These are phyloP conservation scores for Perizoma affinitatum DNA, from an alignment of 2,888 invertebrate genomes.

Conservation along the genomic window DNA sequence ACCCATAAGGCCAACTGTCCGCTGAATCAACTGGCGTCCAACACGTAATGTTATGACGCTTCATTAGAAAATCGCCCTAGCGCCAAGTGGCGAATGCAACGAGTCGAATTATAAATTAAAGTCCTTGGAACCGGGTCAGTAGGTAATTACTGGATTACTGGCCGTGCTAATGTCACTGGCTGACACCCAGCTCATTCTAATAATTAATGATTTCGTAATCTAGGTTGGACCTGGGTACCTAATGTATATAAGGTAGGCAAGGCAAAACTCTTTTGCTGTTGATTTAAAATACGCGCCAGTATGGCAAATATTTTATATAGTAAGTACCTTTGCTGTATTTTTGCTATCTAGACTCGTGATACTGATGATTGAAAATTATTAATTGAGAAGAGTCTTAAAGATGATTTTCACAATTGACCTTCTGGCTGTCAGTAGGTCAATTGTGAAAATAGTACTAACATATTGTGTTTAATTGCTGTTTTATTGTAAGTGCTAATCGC, in stretches of 20 bases:
- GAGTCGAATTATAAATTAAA: conserved; percentile 53
- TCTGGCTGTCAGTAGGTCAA: no score
- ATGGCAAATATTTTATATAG: neutral
- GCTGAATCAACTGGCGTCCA: no score
- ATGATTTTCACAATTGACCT: no score
- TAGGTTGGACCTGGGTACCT: neutral
- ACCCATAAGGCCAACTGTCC: neutral
- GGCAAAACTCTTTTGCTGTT: neutral
- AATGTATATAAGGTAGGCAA: no score
- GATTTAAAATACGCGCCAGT: neutral
- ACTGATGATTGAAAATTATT: no score
- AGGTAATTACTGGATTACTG: conserved; percentile 59
- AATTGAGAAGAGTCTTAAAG: no score
- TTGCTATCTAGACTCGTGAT: no score
- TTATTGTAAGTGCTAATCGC: conserved; percentile 37
- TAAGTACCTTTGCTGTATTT: no score
- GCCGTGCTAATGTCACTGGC: conserved; percentile 59
- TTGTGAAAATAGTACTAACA: no score
- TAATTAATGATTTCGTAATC: conserved; percentile 29
- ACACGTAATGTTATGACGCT: neutral
- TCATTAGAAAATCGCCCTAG: conserved; percentile 5
- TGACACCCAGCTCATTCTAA: conserved; percentile 53
- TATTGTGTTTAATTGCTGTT: conserved; percentile 35
- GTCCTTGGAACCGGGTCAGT: conserved; percentile 65
- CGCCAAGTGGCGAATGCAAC: conserved; percentile 38